phyloP scores from a whole-genome alignment of 2,797 vertebrate genomes.

The Enteromius paludinosus region DNA sequence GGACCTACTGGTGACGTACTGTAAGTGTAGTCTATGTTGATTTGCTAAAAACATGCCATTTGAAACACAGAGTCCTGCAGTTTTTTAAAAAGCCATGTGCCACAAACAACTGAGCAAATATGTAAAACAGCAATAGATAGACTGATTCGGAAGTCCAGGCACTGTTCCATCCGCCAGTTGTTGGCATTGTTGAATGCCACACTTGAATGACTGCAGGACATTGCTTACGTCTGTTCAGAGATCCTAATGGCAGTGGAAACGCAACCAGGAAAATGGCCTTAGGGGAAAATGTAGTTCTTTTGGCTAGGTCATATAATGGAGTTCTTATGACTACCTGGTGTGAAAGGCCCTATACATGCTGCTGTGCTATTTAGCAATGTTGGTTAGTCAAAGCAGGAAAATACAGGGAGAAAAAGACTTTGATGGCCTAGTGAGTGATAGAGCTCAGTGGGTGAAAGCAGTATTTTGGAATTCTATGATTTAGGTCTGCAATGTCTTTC shows the following conservation, averaged over 20 bases:
- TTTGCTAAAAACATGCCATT: neutral
- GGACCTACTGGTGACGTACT: neutral
- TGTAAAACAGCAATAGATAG: neutral
- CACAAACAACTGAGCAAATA: neutral
- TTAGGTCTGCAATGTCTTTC: neutral
- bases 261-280: neutral
- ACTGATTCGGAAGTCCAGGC: neutral
- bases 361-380: slow-evolving; percentile 11
- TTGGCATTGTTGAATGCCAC: neutral
- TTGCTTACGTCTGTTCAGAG: neutral
- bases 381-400: slow-evolving; percentile 17
- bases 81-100: neutral
- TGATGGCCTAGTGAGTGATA: neutral
- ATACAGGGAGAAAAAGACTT: neutral
- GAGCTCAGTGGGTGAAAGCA: slow-evolving; percentile 1
- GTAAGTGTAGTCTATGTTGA: neutral
- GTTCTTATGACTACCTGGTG: neutral
- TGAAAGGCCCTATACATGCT: neutral
- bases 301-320: neutral
- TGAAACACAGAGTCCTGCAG: neutral
- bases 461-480: slow-evolving; percentile 4
- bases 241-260: neutral
- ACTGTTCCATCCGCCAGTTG: neutral
- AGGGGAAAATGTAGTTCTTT: neutral
- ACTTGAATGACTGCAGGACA: neutral